Evolutionary conservation across 2,113 vertebrate species (phyloP).

Genomic region (Crotalus viridis): DNA sequence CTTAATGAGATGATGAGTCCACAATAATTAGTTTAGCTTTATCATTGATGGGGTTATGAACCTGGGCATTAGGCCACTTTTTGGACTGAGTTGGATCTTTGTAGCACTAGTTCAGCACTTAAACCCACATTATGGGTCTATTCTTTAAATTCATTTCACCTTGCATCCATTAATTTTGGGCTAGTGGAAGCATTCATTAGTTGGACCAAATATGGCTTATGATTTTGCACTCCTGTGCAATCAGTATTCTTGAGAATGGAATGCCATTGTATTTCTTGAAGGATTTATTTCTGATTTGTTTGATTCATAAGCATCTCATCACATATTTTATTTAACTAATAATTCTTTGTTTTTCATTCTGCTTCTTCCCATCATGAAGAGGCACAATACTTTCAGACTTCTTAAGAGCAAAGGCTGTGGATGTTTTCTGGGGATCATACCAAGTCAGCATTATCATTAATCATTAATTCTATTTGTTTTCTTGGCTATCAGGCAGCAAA

Average conservation of each 20-base stretch:
- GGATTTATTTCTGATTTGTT: not conserved
- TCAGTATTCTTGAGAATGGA: not conserved
- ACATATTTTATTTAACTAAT: not conserved
- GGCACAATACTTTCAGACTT: not conserved
- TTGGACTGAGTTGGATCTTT: not conserved
- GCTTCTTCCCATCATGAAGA: constrained; percentile 21
- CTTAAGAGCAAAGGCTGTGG: constrained; percentile 7
- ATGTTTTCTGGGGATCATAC: constrained; percentile 22
- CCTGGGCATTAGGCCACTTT: not conserved
- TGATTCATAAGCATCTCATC: not conserved
- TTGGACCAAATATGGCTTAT: not conserved
- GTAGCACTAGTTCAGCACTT: not conserved
- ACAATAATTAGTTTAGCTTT: not conserved
- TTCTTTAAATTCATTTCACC: not conserved
- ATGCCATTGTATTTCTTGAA: not conserved
- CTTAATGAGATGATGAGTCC: not conserved
- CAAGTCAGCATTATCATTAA: constrained; percentile 10
- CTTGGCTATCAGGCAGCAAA: constrained; percentile 69
- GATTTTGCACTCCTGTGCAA: not conserved
- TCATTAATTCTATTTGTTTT: not conserved
- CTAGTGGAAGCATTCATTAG: not conserved
- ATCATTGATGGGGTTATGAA: not conserved
- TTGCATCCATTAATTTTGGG: not conserved
- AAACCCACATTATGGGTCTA: not conserved
- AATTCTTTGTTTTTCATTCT: not conserved